Base-by-base conservation (phyloP, 2,888 invertebrate species). In the Uloborus plumipes region DNA sequence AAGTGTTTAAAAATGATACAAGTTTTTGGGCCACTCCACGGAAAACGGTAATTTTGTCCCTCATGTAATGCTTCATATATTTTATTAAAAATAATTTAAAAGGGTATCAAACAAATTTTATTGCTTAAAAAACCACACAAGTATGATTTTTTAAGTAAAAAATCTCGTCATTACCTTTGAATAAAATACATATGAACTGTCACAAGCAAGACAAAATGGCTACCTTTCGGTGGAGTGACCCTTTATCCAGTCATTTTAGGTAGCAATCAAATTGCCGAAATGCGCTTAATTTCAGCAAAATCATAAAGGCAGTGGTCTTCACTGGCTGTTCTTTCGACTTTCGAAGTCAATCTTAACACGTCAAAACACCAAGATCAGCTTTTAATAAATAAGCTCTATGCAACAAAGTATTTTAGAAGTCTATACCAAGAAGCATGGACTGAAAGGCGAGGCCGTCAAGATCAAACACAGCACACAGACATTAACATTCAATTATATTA, bases 311-410 rank as follows among this genome's bases (percentile, higher is more conserved):
- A 74, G 70, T 81, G 80, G 50, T 81, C 31, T 79, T 67, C 74
- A 74, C 73, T 81, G 80, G 80, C 73, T 80, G 73, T 81, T 39
- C 80, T 80, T 79, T 80, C 64, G 80, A 80, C 80, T 79, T 59
- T 53, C 72, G 50, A 76, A 80, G 73, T 73, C 64, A 50, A 58
- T 53, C 61, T 64, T 73, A 26, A 67, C 51, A 65, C 58, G 53
- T 69, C 59, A 73, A 72, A 69, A 73, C 80, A 81, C 80, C 80
- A 81, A 81, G 80, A 74, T 74, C 74, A 81, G 80, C 47, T 50
- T 81, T 81, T 65, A 51, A 49, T 69, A 59, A 65, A 66, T 79
- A 81, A 81, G 80, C 80, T 81, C 80, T 81, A 81, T 74, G 74
- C 55, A 74, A 70, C 70, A 67, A 51, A 66, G 58, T 66, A 73